phyloP scores from a whole-genome alignment of 2,113 vertebrate genomes.

The Acrocephalus arundinaceus region DNA sequence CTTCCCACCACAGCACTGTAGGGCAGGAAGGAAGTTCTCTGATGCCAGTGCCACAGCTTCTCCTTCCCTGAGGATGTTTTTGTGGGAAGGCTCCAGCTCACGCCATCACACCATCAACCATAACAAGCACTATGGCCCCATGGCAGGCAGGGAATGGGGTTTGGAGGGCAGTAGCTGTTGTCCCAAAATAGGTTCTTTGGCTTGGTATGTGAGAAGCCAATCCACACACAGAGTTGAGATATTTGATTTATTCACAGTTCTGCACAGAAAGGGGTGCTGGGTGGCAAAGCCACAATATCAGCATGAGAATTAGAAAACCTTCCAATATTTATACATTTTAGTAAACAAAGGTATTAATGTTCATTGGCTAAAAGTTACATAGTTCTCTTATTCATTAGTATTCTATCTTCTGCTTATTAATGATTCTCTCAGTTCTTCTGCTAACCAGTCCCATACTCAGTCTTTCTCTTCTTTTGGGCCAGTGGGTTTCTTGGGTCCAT shows the following conservation, averaged over 20 bases:
- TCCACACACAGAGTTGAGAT: neutral
- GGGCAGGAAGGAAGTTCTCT: neutral
- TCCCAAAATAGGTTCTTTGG: neutral
- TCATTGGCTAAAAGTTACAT: neutral
- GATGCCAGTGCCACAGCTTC: neutral
- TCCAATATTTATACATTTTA: neutral
- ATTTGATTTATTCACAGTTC: neutral
- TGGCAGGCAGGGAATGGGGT: rapidly evolving
- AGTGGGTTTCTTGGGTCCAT: neutral
- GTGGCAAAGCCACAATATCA: neutral
- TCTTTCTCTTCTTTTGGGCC: neutral
- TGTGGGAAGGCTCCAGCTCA: neutral
- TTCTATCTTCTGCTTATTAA: neutral
- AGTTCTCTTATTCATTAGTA: neutral
- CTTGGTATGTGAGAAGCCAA: neutral
- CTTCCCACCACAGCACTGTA: rapidly evolving
- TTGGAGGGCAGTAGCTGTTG: neutral
- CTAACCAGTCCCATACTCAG: neutral
- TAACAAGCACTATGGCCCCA: rapidly evolving
- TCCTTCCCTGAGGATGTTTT: neutral
- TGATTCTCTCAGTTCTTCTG: neutral
- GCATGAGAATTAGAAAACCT: rapidly evolving
- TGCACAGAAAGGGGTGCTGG: neutral
- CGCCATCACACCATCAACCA: rapidly evolving
- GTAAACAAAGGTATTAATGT: neutral